Percentiles rank a stretch among this genome's conserved stretches.
These are phyloP conservation scores for Elephantulus edwardii DNA, from an alignment of 2,113 vertebrate genomes.

Conservation along the genomic window DNA sequence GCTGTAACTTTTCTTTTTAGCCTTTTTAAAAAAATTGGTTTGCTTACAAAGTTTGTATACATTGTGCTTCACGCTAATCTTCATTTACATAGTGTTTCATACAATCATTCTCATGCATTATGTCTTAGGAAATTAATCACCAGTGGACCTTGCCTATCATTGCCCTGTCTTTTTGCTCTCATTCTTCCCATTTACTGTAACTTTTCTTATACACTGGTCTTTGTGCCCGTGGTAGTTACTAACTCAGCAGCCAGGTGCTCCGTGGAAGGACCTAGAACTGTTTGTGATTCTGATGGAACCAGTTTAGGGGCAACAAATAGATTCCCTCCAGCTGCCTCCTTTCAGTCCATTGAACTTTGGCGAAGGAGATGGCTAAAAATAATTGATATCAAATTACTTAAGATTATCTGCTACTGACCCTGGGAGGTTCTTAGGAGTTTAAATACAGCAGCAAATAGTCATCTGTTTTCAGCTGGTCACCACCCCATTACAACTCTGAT, in stretches of 20 bases:
- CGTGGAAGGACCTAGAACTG: background rate
- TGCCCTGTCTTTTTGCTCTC: too few species aligned
- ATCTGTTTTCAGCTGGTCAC: background rate
- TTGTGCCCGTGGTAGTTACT: background rate
- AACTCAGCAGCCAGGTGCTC: background rate
- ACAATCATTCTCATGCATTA: too few species aligned
- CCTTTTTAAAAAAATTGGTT: too few species aligned
- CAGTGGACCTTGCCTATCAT: too few species aligned
- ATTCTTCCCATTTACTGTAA: too few species aligned
- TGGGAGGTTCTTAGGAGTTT: background rate
- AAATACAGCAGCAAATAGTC: conserved; percentile 4
- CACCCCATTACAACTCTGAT: background rate
- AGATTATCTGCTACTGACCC: background rate
- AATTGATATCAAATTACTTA: background rate
- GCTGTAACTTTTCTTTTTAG: background rate
- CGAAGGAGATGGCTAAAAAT: background rate
- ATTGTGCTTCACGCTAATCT: too few species aligned
- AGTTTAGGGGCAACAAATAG: background rate
- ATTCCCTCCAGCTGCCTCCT: background rate
- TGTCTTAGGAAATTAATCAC: too few species aligned
- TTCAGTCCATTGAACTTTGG: background rate
- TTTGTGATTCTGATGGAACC: background rate
- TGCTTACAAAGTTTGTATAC: too few species aligned
- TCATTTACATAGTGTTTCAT: too few species aligned
- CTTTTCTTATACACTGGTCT: background rate